Evolutionary conservation across 2,113 vertebrate genomes (phyloP).

Genomic region (Fulmarus glacialis): DNA sequence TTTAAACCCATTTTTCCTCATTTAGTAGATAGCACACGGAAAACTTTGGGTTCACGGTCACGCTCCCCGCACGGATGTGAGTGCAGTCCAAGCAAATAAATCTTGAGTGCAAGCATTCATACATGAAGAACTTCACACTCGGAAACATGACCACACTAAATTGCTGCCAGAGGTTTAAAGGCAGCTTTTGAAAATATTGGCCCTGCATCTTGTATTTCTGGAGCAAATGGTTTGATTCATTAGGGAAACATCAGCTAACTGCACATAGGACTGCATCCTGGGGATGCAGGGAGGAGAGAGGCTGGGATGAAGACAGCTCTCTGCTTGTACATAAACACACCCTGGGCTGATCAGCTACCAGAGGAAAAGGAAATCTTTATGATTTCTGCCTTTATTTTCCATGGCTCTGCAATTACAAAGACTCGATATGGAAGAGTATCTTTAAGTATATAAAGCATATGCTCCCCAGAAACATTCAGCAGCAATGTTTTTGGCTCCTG

Average conservation of each 20-base stretch:
- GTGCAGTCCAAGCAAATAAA: constrained; percentile 50
- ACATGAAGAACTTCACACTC: constrained; percentile 63
- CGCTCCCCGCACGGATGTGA: not conserved
- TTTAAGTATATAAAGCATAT: constrained; percentile 24
- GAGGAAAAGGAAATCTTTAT: constrained; percentile 11
- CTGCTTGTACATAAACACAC: not conserved
- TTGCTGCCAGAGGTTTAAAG: constrained; percentile 46
- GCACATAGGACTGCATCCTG: not conserved
- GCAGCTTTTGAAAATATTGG: constrained; percentile 56
- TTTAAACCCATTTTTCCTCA: not conserved
- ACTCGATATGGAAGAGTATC: not conserved
- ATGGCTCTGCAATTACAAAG: not conserved
- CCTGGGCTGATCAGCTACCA: not conserved
- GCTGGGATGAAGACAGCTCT: not conserved
- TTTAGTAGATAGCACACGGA: constrained; percentile 9
- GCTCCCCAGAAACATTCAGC: constrained; percentile 43
- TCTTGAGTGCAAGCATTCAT: constrained; percentile 54
- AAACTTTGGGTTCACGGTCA: not conserved
- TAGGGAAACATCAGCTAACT: not conserved
- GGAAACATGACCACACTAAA: constrained; percentile 46
- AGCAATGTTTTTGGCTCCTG: constrained; percentile 23
- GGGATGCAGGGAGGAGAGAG: not conserved
- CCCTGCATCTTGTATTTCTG: constrained; percentile 25
- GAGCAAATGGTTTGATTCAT: constrained; percentile 39
- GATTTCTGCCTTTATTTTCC: constrained; percentile 26